Percentiles rank a stretch among this genome's conserved stretches.
These are phyloP conservation scores for Chaetoderma sp. DNA, from an alignment of 2,888 invertebrate species.

Conservation along the genomic window DNA sequence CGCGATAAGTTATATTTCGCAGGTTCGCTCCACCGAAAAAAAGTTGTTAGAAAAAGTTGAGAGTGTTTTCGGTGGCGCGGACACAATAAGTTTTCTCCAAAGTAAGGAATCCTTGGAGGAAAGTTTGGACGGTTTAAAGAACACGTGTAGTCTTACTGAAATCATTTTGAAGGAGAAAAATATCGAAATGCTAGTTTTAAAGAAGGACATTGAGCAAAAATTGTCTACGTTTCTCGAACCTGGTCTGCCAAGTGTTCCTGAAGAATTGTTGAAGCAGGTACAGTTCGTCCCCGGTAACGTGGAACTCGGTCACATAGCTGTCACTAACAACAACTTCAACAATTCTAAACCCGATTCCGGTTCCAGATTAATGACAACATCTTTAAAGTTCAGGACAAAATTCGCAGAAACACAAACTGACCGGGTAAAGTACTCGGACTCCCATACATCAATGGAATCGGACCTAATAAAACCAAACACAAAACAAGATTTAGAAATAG, in stretches of 20 bases:
- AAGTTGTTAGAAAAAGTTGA: constrained; percentile 60
- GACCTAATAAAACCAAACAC: too few relatives aligned
- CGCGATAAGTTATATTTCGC: constrained; percentile 59
- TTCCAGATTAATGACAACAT: too few relatives aligned
- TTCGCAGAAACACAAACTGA: constrained; percentile 24
- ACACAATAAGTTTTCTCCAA: constrained; percentile 54
- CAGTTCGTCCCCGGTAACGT: constrained; percentile 61
- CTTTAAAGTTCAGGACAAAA: too few relatives aligned
- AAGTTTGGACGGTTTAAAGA: constrained; percentile 58
- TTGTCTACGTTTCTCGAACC: constrained; percentile 55
- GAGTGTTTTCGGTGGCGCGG: constrained; percentile 53
- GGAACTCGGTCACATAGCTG: constrained; percentile 49
- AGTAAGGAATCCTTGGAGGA: constrained; percentile 59
- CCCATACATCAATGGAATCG: too few relatives aligned
- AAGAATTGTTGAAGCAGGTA: constrained; percentile 45
- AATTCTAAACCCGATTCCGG: too few relatives aligned
- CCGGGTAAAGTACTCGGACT: background rate
- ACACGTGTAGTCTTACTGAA: constrained; percentile 60
- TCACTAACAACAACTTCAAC: too few relatives aligned
- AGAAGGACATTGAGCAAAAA: constrained; percentile 64
- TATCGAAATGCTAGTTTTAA: constrained; percentile 65
- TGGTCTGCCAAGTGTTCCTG: constrained; percentile 45
- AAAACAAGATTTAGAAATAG: too few relatives aligned
- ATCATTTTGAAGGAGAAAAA: constrained; percentile 64
- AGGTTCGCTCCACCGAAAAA: constrained; percentile 56